Evolutionary conservation across 2,797 vertebrate genomes (phyloP), one percentile per base, ranked within the genome.

Genomic region (Toxotes lorentzi): DNA sequence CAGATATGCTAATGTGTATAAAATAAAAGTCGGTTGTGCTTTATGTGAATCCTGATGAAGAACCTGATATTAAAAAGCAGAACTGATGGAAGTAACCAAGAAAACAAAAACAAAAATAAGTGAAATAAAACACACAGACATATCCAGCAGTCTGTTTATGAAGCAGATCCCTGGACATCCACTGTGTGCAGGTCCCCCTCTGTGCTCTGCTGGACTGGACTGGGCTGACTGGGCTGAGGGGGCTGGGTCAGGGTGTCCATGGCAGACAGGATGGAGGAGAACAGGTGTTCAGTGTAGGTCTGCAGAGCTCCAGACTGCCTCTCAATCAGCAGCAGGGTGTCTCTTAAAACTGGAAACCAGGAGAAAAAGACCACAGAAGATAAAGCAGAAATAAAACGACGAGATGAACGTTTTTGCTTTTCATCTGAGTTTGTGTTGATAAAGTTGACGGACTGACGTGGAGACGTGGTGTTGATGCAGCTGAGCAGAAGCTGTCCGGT

Each of bases 401-500:
- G 48, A 35, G 13, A 30, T 12, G 1, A 35, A 41, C 2, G 1
- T 30, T 13, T 5, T 16, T 6, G 10, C n/a, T 23, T 23, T 63
- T 56, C 1, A 0, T 32, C 58, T 47, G 0, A 0, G 0, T 13
- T 30, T 48, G 9, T 30, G 21, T 51, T 1, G 1, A n/a, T 2
- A 9, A 35, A 10, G 2, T 19, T 45, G 12, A 11, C 24, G 62
- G 34, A 87, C 93, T 92, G 76, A 99, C 98, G 95, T 83, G 97
- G 96, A 2, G 96, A 96, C 19, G 91, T 96, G 0, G 89, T 91
- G 21, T 95, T 78, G 88, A 99, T 95, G 89, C 94, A 96, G 88
- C 90, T 82, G 38, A 98, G 96, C 24, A 99, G 96, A 16, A 91
- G 91, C 61, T 96, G 96, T 60, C 98, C 98, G 16, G 93, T 95